phyloP scores from a whole-genome alignment of 2,797 vertebrate genomes.

The Mormyrops attenuatus region DNA sequence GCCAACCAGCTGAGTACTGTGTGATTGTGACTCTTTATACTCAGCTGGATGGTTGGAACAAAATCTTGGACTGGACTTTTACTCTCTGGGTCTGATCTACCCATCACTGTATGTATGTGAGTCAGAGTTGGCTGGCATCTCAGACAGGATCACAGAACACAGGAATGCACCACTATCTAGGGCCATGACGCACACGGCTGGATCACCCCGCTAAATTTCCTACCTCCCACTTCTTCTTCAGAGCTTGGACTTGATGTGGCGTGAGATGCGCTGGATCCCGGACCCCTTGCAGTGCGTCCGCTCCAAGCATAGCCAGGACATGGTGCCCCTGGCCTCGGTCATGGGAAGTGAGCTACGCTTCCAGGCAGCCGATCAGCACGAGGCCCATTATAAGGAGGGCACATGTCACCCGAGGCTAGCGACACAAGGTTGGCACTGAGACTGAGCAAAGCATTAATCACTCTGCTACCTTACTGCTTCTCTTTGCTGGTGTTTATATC shows the following conservation, averaged over 20 bases:
- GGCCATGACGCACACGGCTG: neutral
- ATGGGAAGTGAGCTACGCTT: conserved; percentile 58
- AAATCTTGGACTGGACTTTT: neutral
- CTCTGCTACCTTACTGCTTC: neutral
- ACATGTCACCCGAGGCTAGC: conserved; percentile 32
- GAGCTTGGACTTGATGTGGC: conserved; percentile 60
- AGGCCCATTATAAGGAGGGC: conserved; percentile 28
- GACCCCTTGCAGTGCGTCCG: conserved; percentile 67
- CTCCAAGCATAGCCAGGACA: conserved; percentile 60
- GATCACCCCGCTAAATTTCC: neutral
- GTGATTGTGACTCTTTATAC: neutral
- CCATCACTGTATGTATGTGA: neutral
- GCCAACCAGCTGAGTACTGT: neutral
- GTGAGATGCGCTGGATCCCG: conserved; percentile 66
- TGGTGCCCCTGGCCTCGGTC: conserved; percentile 60
- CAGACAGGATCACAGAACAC: neutral
- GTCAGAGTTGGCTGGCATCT: neutral
- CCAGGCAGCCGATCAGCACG: conserved; percentile 43
- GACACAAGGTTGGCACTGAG: conserved; percentile 35
- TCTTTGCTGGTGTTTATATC: neutral
- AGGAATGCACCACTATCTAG: too few relatives aligned
- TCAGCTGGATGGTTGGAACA: neutral
- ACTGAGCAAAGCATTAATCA: neutral
- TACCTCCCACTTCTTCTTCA: conserved; percentile 30
- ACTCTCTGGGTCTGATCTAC: neutral